These are phyloP conservation scores for Sula dactylatra DNA, from an alignment of 2,113 vertebrate genomes.

Conservation along the genomic window DNA sequence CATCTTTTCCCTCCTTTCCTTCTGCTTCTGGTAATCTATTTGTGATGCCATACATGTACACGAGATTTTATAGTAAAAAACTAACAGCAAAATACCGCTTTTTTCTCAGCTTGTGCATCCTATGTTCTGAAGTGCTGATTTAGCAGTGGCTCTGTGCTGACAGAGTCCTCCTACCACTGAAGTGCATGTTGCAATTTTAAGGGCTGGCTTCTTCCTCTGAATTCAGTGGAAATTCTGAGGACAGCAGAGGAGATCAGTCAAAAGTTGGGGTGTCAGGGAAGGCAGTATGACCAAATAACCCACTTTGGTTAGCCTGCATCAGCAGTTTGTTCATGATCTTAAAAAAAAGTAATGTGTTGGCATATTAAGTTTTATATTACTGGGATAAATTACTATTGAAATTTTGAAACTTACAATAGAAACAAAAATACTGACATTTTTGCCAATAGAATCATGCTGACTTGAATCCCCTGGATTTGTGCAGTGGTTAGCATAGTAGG, in stretches of 20 bases:
- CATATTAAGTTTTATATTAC: neutral
- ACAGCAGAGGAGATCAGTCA: neutral
- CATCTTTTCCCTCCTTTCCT: neutral
- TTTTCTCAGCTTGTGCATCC: neutral
- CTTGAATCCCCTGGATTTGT: neutral
- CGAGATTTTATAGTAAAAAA: neutral
- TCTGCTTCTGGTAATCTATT: neutral
- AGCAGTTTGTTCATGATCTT: neutral
- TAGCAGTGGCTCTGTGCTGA: neutral
- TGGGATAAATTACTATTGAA: neutral
- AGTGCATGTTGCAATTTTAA: neutral
- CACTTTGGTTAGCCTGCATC: neutral
- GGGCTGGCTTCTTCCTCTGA: neutral
- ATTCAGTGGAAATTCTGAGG: neutral
- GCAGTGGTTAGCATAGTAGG: neutral
- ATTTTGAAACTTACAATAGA: neutral
- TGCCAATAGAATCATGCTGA: neutral
- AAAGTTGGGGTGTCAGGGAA: neutral
- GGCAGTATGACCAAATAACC: neutral
- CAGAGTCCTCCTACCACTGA: neutral
- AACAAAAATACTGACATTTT: neutral
- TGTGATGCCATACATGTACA: neutral
- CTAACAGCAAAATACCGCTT: neutral
- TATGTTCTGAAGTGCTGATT: neutral
- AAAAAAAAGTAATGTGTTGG: neutral